Evolutionary conservation across 2,888 invertebrate species (phyloP).

Genomic region (Chaitophorus viminalis): DNA sequence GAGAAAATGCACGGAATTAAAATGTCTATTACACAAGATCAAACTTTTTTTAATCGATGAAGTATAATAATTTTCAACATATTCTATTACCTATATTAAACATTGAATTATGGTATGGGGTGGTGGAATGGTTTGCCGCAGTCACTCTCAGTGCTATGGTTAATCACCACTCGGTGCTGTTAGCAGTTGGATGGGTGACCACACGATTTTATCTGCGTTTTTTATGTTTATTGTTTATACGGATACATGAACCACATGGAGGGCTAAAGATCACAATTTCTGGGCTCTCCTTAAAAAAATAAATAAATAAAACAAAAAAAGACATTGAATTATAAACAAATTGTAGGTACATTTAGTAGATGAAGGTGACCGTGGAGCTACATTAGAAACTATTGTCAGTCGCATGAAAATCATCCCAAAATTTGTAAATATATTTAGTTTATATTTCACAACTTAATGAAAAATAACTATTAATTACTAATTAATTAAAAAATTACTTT

Average conservation of each 20-base stretch:
- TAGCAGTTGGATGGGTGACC: too few relatives aligned
- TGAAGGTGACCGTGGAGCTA: constrained; percentile 78
- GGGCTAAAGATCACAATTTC: too few relatives aligned
- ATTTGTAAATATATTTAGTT: constrained; percentile 64
- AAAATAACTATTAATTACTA: neutral
- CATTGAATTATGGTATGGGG: too few relatives aligned
- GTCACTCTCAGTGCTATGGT: too few relatives aligned
- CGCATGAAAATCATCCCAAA: constrained; percentile 79
- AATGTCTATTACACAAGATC: constrained; percentile 69
- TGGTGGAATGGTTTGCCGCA: too few relatives aligned
- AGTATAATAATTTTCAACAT: constrained; percentile 67
- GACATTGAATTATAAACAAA: neutral
- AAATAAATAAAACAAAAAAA: too few relatives aligned
- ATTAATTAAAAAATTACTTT: neutral
- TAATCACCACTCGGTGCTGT: too few relatives aligned
- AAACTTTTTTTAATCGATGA: constrained; percentile 81
- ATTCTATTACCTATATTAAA: neutral
- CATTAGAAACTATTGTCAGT: constrained; percentile 81
- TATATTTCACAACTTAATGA: neutral
- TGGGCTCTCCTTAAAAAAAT: too few relatives aligned
- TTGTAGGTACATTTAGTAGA: constrained; percentile 75
- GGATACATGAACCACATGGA: too few relatives aligned
- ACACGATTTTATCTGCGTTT: too few relatives aligned
- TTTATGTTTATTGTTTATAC: too few relatives aligned
- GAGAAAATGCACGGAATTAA: constrained; percentile 78